A percentile compares a stretch with the other conserved stretches of the same genome.
phyloP scores from a whole-genome alignment of 2,797 vertebrate genomes.

The Esox lucius region DNA sequence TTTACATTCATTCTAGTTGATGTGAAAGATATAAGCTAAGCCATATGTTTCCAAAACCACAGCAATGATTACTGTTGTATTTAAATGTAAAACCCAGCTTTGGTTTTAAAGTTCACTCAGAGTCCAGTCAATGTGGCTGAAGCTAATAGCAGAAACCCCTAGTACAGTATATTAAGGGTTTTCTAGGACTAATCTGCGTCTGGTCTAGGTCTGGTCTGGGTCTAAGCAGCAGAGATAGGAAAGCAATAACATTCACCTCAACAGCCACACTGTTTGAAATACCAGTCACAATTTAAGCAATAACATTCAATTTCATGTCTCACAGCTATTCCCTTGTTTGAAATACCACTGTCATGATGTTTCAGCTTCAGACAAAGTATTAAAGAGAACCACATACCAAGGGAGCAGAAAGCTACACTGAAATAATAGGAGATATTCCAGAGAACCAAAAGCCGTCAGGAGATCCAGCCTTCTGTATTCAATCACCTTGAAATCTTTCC shows the following conservation, averaged over 20 bases:
- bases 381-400: background rate
- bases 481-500: background rate
- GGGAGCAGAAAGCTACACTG: background rate
- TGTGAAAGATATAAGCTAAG: no score
- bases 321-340: constrained; percentile 10
- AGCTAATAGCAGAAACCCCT: no score
- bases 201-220: background rate
- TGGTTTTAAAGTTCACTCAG: no score
- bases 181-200: background rate
- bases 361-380: background rate
- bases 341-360: constrained; percentile 8
- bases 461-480: background rate
- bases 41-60: no score
- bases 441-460: background rate
- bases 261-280: constrained; percentile 1
- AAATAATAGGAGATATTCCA: background rate
- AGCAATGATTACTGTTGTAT: no score
- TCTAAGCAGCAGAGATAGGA: background rate
- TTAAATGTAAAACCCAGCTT: no score
- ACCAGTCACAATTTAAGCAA: background rate
- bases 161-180: no score
- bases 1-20: no score
- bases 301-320: background rate
- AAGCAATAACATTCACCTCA: constrained; percentile 1
- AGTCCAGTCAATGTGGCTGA: no score